Base-by-base conservation (phyloP, 2,797 vertebrate species). In the Sebastes reedi region DNA sequence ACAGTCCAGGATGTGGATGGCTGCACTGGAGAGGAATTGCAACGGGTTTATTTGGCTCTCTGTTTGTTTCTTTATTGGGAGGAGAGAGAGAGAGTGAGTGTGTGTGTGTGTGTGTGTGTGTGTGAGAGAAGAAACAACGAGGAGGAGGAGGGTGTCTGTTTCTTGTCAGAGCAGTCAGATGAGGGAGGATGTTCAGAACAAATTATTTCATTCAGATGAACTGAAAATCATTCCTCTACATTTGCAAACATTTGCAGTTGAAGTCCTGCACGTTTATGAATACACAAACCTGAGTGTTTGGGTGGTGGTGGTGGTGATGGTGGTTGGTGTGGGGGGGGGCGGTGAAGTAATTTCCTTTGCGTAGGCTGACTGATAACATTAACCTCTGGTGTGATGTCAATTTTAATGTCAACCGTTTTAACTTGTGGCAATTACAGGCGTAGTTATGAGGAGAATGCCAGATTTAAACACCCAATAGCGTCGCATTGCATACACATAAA, bases 21-120 rank as follows among this genome's bases (percentile, higher is more conserved):
- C 91, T 94, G 94, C 93, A 93, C 93, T 93, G 94, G 91, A 93
- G 92, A 92, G 89, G 93, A 93, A 91, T 90, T 92, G 92, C 90
- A 90, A 88, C 62, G 91, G 90, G 88, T 92, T 92, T 92, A 90
- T 94, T 93, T 94, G 92, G 92, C 90, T 90, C 90, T 90, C 79
- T 85, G 92, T 93, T 94, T 94, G 92, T 93, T 92, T 92, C 92
- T 94, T 94, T 93, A 93, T 93, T 92, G 87, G 92, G 86, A 78
- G 65, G 83, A 82, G 81, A 85, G 64, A 56, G 79, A 74, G 66
- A 60, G 75, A 34, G 12, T 0, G 36, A 1, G 25, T 36, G 34
- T 36, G 34, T 5, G 25, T 36, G 34, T 36, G 34, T 36, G 34
- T 36, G 36, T 39, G 75, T 39, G 36, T 39, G 39, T 16, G 39